phyloP scores from a whole-genome alignment of 2,888 invertebrate species.

The Ephialtes manifestator region DNA sequence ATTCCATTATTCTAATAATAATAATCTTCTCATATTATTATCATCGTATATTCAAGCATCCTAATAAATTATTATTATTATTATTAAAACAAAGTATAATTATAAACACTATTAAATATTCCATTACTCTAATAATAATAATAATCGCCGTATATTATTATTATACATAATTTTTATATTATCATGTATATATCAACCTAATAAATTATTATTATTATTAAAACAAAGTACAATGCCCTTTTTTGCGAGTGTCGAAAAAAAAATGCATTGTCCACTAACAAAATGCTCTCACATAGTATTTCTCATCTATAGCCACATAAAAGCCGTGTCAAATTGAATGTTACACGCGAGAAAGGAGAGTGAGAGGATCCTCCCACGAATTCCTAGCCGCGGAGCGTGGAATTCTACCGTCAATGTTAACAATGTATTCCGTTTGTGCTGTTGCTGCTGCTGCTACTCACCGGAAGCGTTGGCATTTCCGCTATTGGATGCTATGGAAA shows the following conservation, averaged over 20 bases:
- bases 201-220: no score
- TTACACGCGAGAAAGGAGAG: slow-evolving; percentile 35
- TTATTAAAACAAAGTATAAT: no score
- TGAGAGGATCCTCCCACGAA: slow-evolving; percentile 46
- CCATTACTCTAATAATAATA: no score
- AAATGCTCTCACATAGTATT: background rate
- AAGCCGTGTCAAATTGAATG: slow-evolving; percentile 8
- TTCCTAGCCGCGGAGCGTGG: slow-evolving; percentile 22
- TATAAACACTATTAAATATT: no score
- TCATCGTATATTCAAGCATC: no score
- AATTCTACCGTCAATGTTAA: background rate
- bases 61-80: no score
- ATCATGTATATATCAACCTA: no score
- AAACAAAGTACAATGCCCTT: no score
- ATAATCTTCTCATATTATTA: no score
- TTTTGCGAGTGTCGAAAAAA: background rate
- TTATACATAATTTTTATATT: no score
- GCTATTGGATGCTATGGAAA: slow-evolving; percentile 73
- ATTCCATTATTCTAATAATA: no score
- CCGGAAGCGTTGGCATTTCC: slow-evolving; percentile 77
- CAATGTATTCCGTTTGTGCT: background rate
- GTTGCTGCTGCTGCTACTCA: slow-evolving; percentile 71
- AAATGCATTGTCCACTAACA: background rate
- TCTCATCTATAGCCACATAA: background rate
- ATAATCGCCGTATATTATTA: no score